These are phyloP conservation scores for Neria commutata DNA, from an alignment of 2,888 invertebrate genomes.

Conservation along the genomic window DNA sequence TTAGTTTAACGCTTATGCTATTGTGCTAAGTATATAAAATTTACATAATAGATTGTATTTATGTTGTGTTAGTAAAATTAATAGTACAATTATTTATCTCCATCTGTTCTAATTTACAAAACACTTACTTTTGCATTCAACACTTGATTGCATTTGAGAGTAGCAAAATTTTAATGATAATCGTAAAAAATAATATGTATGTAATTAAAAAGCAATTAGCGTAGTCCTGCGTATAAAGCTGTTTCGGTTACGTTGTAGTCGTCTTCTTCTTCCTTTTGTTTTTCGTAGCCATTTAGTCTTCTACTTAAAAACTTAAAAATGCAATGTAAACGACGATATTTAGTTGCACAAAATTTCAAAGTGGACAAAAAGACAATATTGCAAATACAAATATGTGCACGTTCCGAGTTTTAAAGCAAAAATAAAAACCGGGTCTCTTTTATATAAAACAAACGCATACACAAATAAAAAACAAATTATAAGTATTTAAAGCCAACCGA, in stretches of 20 bases:
- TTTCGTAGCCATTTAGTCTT: too few relatives aligned
- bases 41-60: background rate
- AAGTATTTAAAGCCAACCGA: conserved; percentile 56
- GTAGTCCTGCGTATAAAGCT: background rate
- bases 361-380: too few relatives aligned
- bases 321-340: background rate
- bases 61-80: background rate
- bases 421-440: too few relatives aligned
- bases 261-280: too few relatives aligned
- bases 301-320: background rate
- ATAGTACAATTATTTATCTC: background rate
- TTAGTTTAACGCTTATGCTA: background rate
- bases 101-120: background rate
- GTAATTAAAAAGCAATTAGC: background rate
- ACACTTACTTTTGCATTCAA: background rate
- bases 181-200: background rate
- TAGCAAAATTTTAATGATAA: conserved; percentile 35
- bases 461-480: conserved; percentile 35
- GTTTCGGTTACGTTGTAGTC: conserved; percentile 5
- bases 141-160: conserved; percentile 25
- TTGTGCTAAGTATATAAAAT: background rate
- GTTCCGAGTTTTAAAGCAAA: background rate
- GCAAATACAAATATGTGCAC: background rate
- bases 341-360: background rate
- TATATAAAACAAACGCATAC: conserved; percentile 41